A percentile compares a stretch with the other conserved stretches of the same genome.
Evolutionary conservation across 2,888 invertebrate genomes (phyloP).

Genomic region (Leucoma salicis): DNA sequence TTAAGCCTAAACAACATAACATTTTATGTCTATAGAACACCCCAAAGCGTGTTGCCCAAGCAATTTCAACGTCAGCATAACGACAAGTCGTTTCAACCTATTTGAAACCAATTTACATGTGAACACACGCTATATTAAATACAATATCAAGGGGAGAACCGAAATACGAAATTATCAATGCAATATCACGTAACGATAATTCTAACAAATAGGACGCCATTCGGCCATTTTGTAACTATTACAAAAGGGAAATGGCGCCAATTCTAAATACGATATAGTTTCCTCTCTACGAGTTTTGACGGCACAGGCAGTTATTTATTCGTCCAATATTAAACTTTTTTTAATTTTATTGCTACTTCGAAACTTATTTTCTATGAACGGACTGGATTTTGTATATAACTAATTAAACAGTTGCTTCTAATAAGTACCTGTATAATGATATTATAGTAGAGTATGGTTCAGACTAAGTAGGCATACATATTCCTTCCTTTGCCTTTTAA

Average conservation of each 20-base stretch:
- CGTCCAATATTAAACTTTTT: neutral
- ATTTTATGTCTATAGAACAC: slow-evolving; percentile 1
- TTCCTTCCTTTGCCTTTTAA: no score
- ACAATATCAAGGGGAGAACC: slow-evolving; percentile 27
- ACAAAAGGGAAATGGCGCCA: slow-evolving; percentile 41
- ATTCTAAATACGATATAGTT: slow-evolving; percentile 45
- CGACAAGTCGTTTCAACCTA: slow-evolving; percentile 3
- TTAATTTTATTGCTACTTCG: neutral
- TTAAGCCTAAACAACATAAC: slow-evolving; percentile 9
- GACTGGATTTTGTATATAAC: no score
- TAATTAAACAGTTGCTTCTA: no score
- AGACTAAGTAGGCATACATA: no score
- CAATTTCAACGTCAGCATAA: neutral
- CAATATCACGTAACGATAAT: slow-evolving; percentile 32
- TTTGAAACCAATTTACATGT: slow-evolving; percentile 25
- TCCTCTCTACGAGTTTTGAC: slow-evolving; percentile 29
- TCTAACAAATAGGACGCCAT: slow-evolving; percentile 21
- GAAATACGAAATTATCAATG: slow-evolving; percentile 36
- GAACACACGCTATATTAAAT: slow-evolving; percentile 27
- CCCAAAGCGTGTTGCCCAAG: slow-evolving; percentile 5
- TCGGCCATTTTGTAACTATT: slow-evolving; percentile 38
- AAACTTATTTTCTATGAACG: no score
- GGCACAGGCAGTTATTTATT: slow-evolving; percentile 12
- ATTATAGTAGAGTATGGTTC: no score
- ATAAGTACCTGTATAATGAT: no score